Evolutionary conservation across 2,888 invertebrate genomes (phyloP), one percentile per base, ranked within the genome.

Genomic region (Yponomeuta plumbellus): DNA sequence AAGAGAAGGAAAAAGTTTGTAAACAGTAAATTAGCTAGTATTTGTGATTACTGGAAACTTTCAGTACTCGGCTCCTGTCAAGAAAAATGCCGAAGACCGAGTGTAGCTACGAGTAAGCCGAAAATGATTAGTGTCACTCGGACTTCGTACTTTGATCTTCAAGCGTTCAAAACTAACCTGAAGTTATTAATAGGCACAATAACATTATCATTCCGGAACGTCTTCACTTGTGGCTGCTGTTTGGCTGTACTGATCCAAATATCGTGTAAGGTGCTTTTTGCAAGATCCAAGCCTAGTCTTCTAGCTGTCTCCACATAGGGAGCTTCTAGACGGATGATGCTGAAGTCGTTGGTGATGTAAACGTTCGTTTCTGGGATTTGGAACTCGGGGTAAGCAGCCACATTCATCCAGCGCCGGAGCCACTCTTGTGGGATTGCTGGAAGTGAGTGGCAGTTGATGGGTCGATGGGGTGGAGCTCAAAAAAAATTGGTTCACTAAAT

Each of bases 261-360:
- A 44, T 91, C 90, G 65, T n/a, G n/a, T n/a, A n/a, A n/a, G n/a
- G n/a, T n/a, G n/a, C n/a, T n/a, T n/a, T n/a, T n/a, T n/a, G n/a
- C 67, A 0, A 91, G 72, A 62, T 88, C 85, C 0, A 91, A 57
- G 0, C 79, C 84, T 0, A 87, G 71, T 0, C 76, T 71, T 0
- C 74, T 65, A 0, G 89, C 88, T 0, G 74, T 73, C 2, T 83
- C 81, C 0, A 81, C 2, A 69, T 88, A 91, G 0, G 73, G 78
- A 21, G 77, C 76, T 0, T 89, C 80, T 0, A 92, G 81, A 0
- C 92, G 80, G 5, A 94, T 79, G 39, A 96, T 77, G 13, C 83
- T 86, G 76, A 97, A 97, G 80, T 97, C 92, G 1, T 92, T 92
- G 0, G 96, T 93, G 44, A 97, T 91, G 79, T 94, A 97, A 11